Evolutionary conservation across 2,888 invertebrate species (phyloP), one percentile per base, ranked within the genome.

Genomic region (Tanypteryx hageni): DNA sequence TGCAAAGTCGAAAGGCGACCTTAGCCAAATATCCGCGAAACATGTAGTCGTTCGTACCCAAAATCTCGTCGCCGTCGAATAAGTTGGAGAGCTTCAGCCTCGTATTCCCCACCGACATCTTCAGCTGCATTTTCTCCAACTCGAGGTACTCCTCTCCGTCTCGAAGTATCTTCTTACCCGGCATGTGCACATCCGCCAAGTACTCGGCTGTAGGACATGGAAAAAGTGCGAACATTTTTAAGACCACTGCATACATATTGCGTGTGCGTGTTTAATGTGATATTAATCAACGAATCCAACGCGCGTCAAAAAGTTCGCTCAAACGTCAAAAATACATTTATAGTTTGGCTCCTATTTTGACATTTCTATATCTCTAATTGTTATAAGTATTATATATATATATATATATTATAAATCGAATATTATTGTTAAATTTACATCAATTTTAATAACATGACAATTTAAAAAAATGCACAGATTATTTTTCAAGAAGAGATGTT

Each of bases 61-160:
- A 95, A 58, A 96, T 95, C 93, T 96, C 96, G 94, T 97, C 97
- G 0, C 97, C 96, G 93, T 96, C 96, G 94, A 97, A 97, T 81
- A 97, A 95, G 94, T 97, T 97, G 92, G 96, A 97, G 82, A 97
- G 95, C 94, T 96, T 95, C 93, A 97, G 95, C 91, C 95, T 95
- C 0, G 97, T 96, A 92, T 96, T 95, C 27, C 96, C 96, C 5
- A 97, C 96, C 57, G 95, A 96, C 18, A 97, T 95, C 64, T 95
- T 95, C 31, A 97, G 95, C 94, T 96, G 96, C 96, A 97, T 97
- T 82, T 96, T 96, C 92, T 97, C 96, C 93, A 97, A 97, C 93
- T 96, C 95, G 7, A 97, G 94, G 93, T 96, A 96, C 93, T 96
- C 96, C 0, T 96, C 95, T 11, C 96, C 96, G n/a, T 96, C 95